Conservation (phyloP, 2,113 vertebrate species). For the Ardeotis arabs region DNA sequence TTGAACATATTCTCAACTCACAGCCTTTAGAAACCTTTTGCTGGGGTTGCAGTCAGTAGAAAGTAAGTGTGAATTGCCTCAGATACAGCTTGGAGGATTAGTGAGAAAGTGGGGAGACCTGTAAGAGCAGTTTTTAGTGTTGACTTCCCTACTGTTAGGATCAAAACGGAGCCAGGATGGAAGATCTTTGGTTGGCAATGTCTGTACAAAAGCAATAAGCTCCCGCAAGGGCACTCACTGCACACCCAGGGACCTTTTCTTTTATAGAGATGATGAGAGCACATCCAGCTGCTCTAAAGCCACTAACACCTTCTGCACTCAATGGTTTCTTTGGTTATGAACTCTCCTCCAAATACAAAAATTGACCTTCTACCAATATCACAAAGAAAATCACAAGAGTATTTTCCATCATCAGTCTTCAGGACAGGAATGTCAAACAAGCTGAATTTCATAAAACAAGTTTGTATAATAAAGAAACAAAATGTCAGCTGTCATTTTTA, state of each 20-base stretch:
- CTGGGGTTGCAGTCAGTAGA: background rate
- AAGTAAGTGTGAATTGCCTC: background rate
- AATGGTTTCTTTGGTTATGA: background rate
- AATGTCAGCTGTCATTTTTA: background rate
- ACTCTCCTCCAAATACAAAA: background rate
- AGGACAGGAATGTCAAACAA: background rate
- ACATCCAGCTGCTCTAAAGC: background rate
- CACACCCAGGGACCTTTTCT: background rate
- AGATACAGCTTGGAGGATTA: background rate
- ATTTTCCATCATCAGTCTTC: background rate
- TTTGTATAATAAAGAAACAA: background rate
- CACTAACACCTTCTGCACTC: background rate
- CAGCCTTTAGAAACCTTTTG: background rate
- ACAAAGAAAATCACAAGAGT: background rate
- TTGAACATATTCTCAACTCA: background rate
- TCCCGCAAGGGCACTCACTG: background rate
- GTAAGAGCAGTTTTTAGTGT: background rate
- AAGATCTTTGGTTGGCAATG: background rate
- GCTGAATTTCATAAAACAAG: background rate
- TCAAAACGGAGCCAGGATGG: background rate
- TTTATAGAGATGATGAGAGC: background rate
- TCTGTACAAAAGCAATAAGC: background rate
- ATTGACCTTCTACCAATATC: background rate
- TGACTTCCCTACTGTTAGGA: background rate
- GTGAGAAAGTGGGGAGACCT: background rate